A percentile compares a stretch with the other conserved stretches of the same genome.
These are phyloP conservation scores for Tachycineta bicolor DNA, from an alignment of 2,113 vertebrate species.

Conservation along the genomic window DNA sequence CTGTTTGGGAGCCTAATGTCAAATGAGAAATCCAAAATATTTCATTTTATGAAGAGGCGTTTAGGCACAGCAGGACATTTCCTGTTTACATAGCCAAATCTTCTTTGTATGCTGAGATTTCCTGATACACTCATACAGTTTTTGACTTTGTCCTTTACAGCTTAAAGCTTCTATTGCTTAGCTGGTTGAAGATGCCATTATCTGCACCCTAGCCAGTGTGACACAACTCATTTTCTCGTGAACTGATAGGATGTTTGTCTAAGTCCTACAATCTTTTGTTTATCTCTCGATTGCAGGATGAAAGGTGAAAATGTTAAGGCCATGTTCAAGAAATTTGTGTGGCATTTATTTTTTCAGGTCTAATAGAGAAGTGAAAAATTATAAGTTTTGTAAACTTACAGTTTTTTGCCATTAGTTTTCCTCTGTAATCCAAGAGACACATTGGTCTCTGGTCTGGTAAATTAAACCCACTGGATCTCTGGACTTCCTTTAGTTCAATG, in stretches of 20 bases:
- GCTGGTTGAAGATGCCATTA: background rate
- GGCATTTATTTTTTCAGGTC: background rate
- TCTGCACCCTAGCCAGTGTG: background rate
- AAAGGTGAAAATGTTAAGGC: background rate
- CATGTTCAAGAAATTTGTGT: background rate
- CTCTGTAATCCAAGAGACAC: background rate
- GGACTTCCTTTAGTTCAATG: background rate
- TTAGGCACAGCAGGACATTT: constrained; percentile 20
- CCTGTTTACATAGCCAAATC: constrained; percentile 43
- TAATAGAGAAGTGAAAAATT: background rate
- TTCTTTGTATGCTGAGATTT: constrained; percentile 2
- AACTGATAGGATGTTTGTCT: background rate
- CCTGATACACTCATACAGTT: background rate
- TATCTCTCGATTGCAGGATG: background rate
- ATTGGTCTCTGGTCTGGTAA: background rate
- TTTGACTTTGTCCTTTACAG: background rate
- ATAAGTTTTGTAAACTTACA: background rate
- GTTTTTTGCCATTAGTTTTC: background rate
- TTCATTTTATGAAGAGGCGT: constrained; percentile 21
- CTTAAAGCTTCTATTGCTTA: background rate
- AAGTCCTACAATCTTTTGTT: background rate
- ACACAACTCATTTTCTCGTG: background rate
- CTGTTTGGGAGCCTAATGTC: constrained; percentile 8
- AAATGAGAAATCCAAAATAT: constrained; percentile 26
- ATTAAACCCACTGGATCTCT: background rate